Base-by-base conservation (phyloP, 2,113 vertebrate species). In the Myocastor coypus region DNA sequence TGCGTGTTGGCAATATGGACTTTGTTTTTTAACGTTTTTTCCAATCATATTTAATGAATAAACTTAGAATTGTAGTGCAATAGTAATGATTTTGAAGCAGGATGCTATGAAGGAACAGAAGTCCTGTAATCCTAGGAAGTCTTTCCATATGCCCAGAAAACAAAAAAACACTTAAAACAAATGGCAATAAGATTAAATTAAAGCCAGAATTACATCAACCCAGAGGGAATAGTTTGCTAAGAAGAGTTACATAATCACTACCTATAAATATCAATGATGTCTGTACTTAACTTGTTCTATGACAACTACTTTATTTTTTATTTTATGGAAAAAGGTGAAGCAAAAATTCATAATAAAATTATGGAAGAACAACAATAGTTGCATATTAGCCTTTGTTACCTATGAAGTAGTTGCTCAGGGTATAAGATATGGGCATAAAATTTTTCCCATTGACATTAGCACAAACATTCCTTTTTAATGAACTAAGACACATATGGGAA, bases 151-250 rank as follows among this genome's bases (percentile, higher is more conserved):
- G 5, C 13, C 57, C 46, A 71, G 92, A 93, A 30, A 97, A 82
- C 34, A 92, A 19, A 16, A 12, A 40, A 82, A 75, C 89, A 71
- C 16, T 22, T 22, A 83, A 59, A 92, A 88, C 10, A 89, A 84
- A 1, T 92, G 3, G 5, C 86, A 96, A 95, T 37, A 0, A 0
- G 73, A 82, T 96, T 94, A 71, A 96, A 97, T 89, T 61, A 55
- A 40, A 77, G 26, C 34, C 55, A 90, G 37, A 92, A 90, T 64
- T 83, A 94, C 22, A 50, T 55, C 42, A 69, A n/a, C 7, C 8
- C 17, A 82, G 83, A 94, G 64, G 80, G 5, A 71, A 37, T 4
- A 59, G 73, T 83, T 94, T 83, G 22, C 73, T 75, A 59, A 64
- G 2, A 83, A 84, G 30, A 87, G 32, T 81, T 91, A n/a, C 57